Conservation (phyloP, 2,797 vertebrate species). For the Macroramphosus scolopax region DNA sequence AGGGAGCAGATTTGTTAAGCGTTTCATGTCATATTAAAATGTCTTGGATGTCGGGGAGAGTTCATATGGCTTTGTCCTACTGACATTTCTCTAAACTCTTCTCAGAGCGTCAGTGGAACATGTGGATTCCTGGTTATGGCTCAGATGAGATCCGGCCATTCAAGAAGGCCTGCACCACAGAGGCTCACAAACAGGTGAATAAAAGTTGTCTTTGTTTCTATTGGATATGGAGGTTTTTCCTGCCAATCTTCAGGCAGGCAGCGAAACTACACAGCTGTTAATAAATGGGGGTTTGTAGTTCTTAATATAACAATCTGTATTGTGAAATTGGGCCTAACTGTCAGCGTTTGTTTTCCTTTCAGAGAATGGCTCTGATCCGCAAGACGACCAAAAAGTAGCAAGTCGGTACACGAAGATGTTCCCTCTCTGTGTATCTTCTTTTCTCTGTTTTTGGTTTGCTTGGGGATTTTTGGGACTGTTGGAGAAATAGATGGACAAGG, state of each 20-base stretch:
- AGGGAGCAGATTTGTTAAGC: background rate
- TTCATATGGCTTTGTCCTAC: background rate
- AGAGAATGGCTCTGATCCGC: conserved; percentile 99
- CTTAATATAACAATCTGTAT: background rate
- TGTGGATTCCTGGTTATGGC: conserved; percentile 99
- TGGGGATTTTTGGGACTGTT: conserved; percentile 26
- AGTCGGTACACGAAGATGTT: conserved; percentile 32
- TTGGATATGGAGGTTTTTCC: too few species aligned
- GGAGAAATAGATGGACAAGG: conserved; percentile 15
- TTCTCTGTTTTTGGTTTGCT: conserved; percentile 3
- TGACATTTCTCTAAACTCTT: conserved; percentile 10
- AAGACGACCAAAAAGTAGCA: conserved; percentile 98
- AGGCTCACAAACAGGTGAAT: conserved; percentile 98
- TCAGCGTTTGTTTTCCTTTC: conserved; percentile 58
- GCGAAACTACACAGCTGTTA: background rate
- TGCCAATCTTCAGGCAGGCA: background rate
- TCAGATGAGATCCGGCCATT: conserved; percentile 98
- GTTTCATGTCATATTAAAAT: too few species aligned
- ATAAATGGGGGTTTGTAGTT: background rate
- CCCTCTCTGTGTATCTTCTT: conserved; percentile 6
- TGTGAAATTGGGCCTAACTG: background rate
- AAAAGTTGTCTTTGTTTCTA: background rate
- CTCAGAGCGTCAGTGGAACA: conserved; percentile 98
- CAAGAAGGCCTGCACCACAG: conserved; percentile 99
- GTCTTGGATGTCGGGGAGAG: too few species aligned